Base-by-base conservation (phyloP, 2,797 vertebrate genomes). In the Macroramphosus scolopax region DNA sequence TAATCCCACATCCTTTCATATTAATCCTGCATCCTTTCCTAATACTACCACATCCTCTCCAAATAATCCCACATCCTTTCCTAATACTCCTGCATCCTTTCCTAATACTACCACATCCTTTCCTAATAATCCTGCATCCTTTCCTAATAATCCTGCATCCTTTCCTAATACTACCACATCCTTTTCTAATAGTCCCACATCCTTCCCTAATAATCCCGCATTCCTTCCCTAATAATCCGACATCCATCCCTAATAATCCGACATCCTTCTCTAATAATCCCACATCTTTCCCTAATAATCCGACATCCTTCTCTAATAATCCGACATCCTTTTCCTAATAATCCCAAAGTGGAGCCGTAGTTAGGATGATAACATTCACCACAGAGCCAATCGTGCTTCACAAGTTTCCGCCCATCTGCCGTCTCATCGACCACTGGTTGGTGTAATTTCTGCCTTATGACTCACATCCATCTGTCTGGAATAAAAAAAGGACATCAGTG, bases 381-480 rank as follows among this genome's bases (percentile, higher is more conserved):
- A 63, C 40, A 63, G 32, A 65, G 55, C 35, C 64, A 76, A 81
- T 63, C 52, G 72, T 49, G 50, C 45, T 71, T 78, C 47, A 61
- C 53, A 60, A 67, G 45, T 63, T 65, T 26, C 54, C 38, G 45
- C 56, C 60, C 64, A 59, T 62, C 61, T 63, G 63, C 61, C 57
- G 55, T 75, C 77, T 75, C 60, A 68, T 65, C 31, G 24, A 58
- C 63, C 48, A 56, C 53, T 72, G 61, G 51, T 77, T 69, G 71
- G 47, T 59, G 29, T 66, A 59, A 69, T 78, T 72, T 71, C n/a
- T 35, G 22, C 52, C 41, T 51, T 50, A 56, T 72, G 76, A 78
- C 44, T 79, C 52, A 43, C 34, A 51, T 54, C 73, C 69, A 75
- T 75, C 77, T 83, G 81, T 75, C 58, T 63, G 13, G 47, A 47